Percentiles rank a stretch among this genome's conserved stretches.
Conservation (phyloP, 1,140 invertebrate species). For the Pachyrhynchus sulphureomaculatus region DNA sequence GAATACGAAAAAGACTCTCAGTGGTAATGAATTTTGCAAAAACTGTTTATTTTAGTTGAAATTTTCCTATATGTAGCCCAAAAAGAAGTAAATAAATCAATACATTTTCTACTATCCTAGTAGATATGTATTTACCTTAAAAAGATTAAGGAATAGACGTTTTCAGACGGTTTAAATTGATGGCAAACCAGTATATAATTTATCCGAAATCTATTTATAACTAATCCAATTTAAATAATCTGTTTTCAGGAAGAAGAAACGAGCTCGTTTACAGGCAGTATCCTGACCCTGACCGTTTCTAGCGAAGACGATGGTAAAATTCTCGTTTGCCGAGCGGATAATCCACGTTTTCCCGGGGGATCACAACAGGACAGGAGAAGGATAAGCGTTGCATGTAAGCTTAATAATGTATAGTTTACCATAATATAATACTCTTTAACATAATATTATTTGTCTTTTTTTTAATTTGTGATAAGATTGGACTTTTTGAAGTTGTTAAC, state of each 20-base stretch:
- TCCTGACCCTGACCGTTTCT: constrained; percentile 68
- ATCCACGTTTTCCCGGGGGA: constrained; percentile 81
- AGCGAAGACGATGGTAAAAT: constrained; percentile 79
- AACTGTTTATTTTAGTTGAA: too few species aligned
- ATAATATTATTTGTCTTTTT: too few species aligned
- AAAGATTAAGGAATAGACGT: too few species aligned
- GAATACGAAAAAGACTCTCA: too few species aligned
- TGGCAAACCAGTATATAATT: not conserved
- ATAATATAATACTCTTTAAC: too few species aligned
- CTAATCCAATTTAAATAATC: constrained; percentile 11
- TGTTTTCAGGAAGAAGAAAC: constrained; percentile 48
- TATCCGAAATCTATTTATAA: not conserved
- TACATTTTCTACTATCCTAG: too few species aligned
- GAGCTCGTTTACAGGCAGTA: constrained; percentile 64
- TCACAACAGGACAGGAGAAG: constrained; percentile 74
- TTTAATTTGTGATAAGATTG: too few species aligned
- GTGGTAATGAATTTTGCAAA: too few species aligned
- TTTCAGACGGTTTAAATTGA: not conserved
- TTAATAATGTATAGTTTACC: constrained; percentile 1
- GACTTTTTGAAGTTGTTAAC: too few species aligned
- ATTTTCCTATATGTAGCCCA: too few species aligned
- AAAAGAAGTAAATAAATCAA: too few species aligned
- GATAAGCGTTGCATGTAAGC: constrained; percentile 82
- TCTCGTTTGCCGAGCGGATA: constrained; percentile 84
- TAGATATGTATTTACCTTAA: too few species aligned